Evolutionary conservation across 92 coral and sea anemone genomes (phyloP), one percentile per base, ranked within the genome.

Genomic region (Heliopora coerulea): DNA sequence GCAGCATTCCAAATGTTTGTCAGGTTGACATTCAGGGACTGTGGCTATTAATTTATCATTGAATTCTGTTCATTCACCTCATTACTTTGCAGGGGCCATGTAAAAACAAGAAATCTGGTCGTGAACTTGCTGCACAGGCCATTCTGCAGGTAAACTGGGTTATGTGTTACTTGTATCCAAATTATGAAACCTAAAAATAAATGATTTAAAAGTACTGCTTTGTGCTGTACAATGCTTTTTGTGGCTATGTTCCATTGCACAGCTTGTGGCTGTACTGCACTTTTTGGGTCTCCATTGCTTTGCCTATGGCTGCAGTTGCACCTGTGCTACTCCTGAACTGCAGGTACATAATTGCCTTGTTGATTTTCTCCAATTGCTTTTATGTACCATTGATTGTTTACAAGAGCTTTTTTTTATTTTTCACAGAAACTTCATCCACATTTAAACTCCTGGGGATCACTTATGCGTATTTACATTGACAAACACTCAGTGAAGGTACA

Each of bases 371-470:
- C n/a, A n/a, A n/a, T n/a, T n/a, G n/a, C n/a, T n/a, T n/a, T n/a
- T n/a, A n/a, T n/a, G n/a, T n/a, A n/a, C n/a, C n/a, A n/a, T n/a
- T n/a, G n/a, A n/a, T n/a, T n/a, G n/a, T n/a, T n/a, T n/a, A n/a
- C n/a, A n/a, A n/a, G n/a, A n/a, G n/a, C n/a, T 61, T 19, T 62
- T 28, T 30, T 26, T 75, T 46, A 59, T 32, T 39, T 54, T 68
- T 35, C 56, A 30, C 72, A 92, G 97, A 92, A 89, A 79, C 86
- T 92, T n/a, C 93, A 92, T 52, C 97, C 97, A 29, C 88, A 83
- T 25, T 79, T 92, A 19, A 76, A 84, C 27, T 79, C 74, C 20
- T 92, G 97, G 97, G 97, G 97, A 0, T 86, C 97, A 0, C 78
- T 92, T 29, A 74, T 92, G 39, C 82, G 97, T 15, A 92, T 92